phyloP scores from a whole-genome alignment of 2,113 vertebrate genomes.

The Cololabis saira region DNA sequence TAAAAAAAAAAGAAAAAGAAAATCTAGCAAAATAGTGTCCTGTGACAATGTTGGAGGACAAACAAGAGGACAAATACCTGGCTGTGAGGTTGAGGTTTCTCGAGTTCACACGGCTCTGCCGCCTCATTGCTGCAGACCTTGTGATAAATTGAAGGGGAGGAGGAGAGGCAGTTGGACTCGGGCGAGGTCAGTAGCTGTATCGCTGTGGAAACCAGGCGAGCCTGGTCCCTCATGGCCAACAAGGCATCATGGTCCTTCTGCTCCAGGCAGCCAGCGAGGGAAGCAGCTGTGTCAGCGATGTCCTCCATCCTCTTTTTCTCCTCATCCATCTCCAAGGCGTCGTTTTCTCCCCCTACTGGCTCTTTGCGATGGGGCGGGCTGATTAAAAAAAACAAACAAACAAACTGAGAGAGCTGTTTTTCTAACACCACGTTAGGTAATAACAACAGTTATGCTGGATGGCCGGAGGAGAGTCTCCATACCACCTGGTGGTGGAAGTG shows the following conservation, averaged over 20 bases:
- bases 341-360: constrained; percentile 75
- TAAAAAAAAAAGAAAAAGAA: too few relatives aligned
- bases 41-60: background rate
- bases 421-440: too few relatives aligned
- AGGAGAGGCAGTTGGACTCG: constrained; percentile 87
- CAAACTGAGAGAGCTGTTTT: background rate
- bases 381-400: constrained; percentile 12
- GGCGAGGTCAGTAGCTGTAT: constrained; percentile 92
- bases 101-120: constrained; percentile 80
- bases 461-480: too few relatives aligned
- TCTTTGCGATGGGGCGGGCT: constrained; percentile 80
- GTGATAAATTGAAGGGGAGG: constrained; percentile 77
- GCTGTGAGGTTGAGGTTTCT: constrained; percentile 81
- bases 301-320: constrained; percentile 57
- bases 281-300: constrained; percentile 53
- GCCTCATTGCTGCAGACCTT: constrained; percentile 88
- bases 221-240: constrained; percentile 90
- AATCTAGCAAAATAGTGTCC: background rate
- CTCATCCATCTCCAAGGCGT: constrained; percentile 73
- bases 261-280: constrained; percentile 70
- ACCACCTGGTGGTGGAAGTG: too few relatives aligned
- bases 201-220: constrained; percentile 88
- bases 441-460: too few relatives aligned
- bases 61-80: constrained; percentile 46
- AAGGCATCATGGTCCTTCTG: constrained; percentile 87